Conservation (phyloP, 2,113 vertebrate species). For the Catharus minimus region DNA sequence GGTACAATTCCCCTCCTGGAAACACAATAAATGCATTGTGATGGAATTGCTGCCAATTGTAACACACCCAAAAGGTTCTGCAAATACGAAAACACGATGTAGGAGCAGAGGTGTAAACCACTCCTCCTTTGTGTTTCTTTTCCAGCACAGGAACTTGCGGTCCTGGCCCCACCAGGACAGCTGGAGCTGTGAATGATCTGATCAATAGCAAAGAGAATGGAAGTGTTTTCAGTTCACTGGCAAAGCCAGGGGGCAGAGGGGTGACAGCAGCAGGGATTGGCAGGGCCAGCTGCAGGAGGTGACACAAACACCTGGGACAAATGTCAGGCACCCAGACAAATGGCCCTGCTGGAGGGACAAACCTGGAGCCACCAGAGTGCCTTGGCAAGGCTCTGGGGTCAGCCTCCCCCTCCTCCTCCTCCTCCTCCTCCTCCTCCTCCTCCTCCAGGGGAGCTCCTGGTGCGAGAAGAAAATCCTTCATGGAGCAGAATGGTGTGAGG, state of each 20-base stretch:
- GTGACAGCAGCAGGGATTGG: neutral
- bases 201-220: slow-evolving; percentile 14
- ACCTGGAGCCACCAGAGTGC: neutral
- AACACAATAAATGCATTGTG: neutral
- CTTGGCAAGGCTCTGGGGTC: neutral
- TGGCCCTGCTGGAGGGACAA: neutral
- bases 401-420: neutral
- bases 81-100: neutral
- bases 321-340: slow-evolving; percentile 24
- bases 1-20: neutral
- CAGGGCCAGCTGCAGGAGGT: neutral
- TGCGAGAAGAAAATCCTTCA: neutral
- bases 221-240: slow-evolving; percentile 6
- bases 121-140: neutral
- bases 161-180: neutral
- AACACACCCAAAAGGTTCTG: neutral
- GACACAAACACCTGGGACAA: neutral
- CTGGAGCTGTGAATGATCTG: slow-evolving; percentile 4
- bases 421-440: neutral
- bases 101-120: neutral
- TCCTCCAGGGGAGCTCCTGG: neutral
- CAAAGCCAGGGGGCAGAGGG: slow-evolving; percentile 5
- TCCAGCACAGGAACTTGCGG: neutral
- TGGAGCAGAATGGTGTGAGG: neutral
- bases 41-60: neutral